Conservation (phyloP, 2,888 invertebrate genomes). For the Noctua janthina region DNA sequence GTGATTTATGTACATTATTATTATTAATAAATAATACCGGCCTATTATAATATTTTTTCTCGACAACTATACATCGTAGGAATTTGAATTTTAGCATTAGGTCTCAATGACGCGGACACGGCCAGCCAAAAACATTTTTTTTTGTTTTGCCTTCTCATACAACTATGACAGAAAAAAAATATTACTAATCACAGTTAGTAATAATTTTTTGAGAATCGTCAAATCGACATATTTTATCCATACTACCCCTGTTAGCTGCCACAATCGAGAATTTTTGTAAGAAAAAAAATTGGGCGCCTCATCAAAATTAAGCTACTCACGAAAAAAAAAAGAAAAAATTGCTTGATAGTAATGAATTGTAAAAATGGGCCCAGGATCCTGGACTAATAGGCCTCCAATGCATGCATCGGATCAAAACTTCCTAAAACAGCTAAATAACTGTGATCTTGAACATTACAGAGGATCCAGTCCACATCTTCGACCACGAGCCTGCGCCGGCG, state of each 20-base stretch:
- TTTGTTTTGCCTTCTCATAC: not conserved
- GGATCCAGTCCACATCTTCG: slow-evolving; percentile 96
- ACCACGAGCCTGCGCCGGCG: slow-evolving; percentile 94
- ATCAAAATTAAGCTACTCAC: too few relatives aligned
- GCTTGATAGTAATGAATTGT: too few relatives aligned
- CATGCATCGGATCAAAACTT: not conserved
- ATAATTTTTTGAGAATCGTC: too few relatives aligned
- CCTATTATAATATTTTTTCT: not conserved
- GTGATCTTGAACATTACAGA: slow-evolving; percentile 89
- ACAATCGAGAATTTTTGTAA: too few relatives aligned
- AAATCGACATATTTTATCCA: too few relatives aligned
- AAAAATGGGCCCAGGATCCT: too few relatives aligned
- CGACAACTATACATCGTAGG: not conserved
- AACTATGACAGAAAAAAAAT: not conserved
- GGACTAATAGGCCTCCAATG: not conserved
- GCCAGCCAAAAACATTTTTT: not conserved
- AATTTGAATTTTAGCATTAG: not conserved
- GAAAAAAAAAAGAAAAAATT: too few relatives aligned
- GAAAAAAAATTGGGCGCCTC: too few relatives aligned
- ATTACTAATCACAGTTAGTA: too few relatives aligned
- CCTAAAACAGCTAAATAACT: not conserved
- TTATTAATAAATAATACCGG: too few relatives aligned
- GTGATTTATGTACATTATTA: not conserved
- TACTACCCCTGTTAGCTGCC: too few relatives aligned
- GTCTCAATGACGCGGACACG: not conserved